Percentiles rank a stretch among this genome's conserved stretches.
phyloP scores from a whole-genome alignment of 2,797 vertebrate genomes.

The Lagocephalus sceleratus region DNA sequence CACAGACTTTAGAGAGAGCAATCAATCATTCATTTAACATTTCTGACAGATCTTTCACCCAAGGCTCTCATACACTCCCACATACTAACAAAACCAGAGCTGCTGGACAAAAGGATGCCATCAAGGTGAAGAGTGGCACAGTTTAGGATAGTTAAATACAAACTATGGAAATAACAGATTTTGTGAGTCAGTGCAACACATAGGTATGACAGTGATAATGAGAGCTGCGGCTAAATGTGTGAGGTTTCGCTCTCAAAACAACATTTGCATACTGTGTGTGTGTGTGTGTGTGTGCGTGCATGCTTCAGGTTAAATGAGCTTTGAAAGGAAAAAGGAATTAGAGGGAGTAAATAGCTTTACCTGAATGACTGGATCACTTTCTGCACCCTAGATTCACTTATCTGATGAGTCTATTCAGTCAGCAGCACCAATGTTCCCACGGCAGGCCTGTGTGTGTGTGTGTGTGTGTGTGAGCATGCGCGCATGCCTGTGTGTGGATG shows the following conservation, averaged over 20 bases:
- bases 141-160: not conserved
- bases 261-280: conserved; percentile 42
- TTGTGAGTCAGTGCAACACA: conserved; percentile 11
- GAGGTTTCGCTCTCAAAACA: conserved; percentile 47
- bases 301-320: conserved; percentile 49
- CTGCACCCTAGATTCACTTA: conserved; percentile 49
- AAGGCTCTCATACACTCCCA: too few species aligned
- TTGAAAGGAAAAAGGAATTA: conserved; percentile 46
- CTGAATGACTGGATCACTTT: conserved; percentile 39
- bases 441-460: conserved; percentile 16
- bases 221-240: conserved; percentile 24
- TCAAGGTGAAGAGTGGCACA: too few species aligned
- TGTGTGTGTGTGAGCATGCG: conserved; percentile 35
- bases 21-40: too few species aligned
- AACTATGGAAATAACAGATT: conserved; percentile 1
- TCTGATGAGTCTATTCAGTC: conserved; percentile 41
- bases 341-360: conserved; percentile 45
- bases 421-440: conserved; percentile 54
- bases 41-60: too few species aligned
- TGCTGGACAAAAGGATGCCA: not conserved
- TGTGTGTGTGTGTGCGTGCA: not conserved
- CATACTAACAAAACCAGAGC: conserved; percentile 6
- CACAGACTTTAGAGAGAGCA: too few species aligned
- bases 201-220: conserved; percentile 15
- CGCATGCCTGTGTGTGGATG: conserved; percentile 45